Conservation (phyloP, 2,797 vertebrate genomes). For the Champsocephalus esox region DNA sequence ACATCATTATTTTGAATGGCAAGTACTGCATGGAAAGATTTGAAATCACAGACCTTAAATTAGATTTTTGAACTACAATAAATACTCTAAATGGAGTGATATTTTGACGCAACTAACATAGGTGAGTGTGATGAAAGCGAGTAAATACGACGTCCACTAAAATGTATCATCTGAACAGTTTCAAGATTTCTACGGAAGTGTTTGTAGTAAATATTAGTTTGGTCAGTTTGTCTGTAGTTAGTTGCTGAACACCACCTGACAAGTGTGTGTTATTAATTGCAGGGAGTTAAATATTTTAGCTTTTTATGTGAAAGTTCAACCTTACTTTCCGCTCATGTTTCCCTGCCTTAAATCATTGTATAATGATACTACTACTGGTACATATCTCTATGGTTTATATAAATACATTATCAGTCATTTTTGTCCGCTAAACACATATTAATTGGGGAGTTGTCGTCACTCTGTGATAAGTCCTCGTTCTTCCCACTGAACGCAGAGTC, state of each 20-base stretch:
- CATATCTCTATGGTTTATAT: slow-evolving; percentile 33
- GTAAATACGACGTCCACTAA: slow-evolving; percentile 45
- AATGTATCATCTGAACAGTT: slow-evolving; percentile 26
- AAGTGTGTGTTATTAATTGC: slow-evolving; percentile 16
- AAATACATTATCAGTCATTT: slow-evolving; percentile 62
- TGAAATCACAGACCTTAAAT: slow-evolving; percentile 56
- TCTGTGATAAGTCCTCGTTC: slow-evolving; percentile 68
- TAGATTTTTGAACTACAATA: slow-evolving; percentile 50
- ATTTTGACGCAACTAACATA: slow-evolving; percentile 52
- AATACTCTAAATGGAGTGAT: slow-evolving; percentile 49
- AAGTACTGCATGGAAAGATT: slow-evolving; percentile 62
- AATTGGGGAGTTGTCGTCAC: slow-evolving; percentile 70
- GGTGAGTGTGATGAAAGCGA: slow-evolving; percentile 43
- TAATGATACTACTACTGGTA: slow-evolving; percentile 34
- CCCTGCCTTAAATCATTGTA: slow-evolving; percentile 21
- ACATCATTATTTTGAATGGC: slow-evolving; percentile 50
- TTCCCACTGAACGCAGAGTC: slow-evolving; percentile 44
- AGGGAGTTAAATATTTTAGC: slow-evolving; percentile 31
- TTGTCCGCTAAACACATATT: slow-evolving; percentile 76
- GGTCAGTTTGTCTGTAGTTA: slow-evolving; percentile 29
- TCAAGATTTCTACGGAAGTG: slow-evolving; percentile 27
- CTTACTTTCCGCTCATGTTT: slow-evolving; percentile 20
- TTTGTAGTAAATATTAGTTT: slow-evolving; percentile 28
- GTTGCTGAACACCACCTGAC: slow-evolving; percentile 19
- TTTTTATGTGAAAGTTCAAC: slow-evolving; percentile 34